Percentiles rank a stretch among this genome's conserved stretches.
These are phyloP conservation scores for Drosophila recens DNA, from an alignment of 2,888 invertebrate species.

Conservation along the genomic window DNA sequence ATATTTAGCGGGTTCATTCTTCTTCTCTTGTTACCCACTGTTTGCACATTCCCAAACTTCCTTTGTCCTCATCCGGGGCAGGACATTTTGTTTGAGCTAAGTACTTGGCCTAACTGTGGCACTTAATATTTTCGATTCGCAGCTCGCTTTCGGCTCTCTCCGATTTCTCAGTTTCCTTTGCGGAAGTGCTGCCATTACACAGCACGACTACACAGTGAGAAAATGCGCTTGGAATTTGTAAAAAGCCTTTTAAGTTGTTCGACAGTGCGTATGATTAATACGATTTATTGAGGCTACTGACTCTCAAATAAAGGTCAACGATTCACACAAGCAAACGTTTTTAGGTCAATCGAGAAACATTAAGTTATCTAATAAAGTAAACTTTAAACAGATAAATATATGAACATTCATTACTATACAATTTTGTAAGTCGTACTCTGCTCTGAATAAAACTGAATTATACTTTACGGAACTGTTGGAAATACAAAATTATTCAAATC, in stretches of 20 bases:
- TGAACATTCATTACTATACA: no score
- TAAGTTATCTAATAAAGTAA: no score
- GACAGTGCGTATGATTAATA: constrained; percentile 74
- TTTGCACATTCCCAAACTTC: constrained; percentile 67
- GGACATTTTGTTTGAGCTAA: constrained; percentile 68
- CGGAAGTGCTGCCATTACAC: constrained; percentile 71
- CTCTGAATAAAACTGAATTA: background rate
- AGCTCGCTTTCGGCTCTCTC: background rate
- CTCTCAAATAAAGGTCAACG: constrained; percentile 22
- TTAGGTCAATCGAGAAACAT: background rate
- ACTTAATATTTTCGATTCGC: constrained; percentile 77
- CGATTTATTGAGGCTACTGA: constrained; percentile 34
- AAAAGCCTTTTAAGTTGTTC: constrained; percentile 51
- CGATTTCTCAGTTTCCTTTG: constrained; percentile 30
- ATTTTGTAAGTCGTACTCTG: no score
- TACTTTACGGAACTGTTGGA: background rate
- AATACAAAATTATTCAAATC: background rate
- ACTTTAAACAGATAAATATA: no score
- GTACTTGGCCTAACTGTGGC: constrained; percentile 75
- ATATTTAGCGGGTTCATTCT: constrained; percentile 71
- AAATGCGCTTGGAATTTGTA: constrained; percentile 38
- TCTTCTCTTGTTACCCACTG: constrained; percentile 58
- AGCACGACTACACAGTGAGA: constrained; percentile 55
- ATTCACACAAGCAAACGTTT: background rate
- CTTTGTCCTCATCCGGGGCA: constrained; percentile 5